phyloP scores from a whole-genome alignment of 2,888 invertebrate species.

The Anorthoa munda region DNA sequence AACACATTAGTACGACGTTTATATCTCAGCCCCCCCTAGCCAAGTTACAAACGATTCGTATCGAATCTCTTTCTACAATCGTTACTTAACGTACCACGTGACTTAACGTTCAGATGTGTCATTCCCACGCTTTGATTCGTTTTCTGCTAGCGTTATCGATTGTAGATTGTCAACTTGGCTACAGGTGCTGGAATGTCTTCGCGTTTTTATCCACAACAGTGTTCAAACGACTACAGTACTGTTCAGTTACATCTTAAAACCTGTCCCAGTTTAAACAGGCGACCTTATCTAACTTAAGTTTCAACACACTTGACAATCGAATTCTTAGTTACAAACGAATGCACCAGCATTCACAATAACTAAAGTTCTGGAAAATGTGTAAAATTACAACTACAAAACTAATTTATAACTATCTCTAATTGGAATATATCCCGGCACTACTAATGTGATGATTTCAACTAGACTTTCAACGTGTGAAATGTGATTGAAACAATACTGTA shows the following conservation, averaged over 20 bases:
- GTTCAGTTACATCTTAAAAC: constrained; percentile 17
- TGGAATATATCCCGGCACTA: constrained; percentile 60
- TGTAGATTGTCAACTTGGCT: too few species aligned
- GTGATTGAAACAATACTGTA: constrained; percentile 13
- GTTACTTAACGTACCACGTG: too few species aligned
- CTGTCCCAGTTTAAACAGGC: constrained; percentile 12
- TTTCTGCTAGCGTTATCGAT: too few species aligned
- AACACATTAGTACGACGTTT: background rate
- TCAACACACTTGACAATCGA: constrained; percentile 16
- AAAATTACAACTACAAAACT: constrained; percentile 52
- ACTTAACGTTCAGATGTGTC: too few species aligned
- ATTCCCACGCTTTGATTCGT: too few species aligned
- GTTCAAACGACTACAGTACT: constrained; percentile 29
- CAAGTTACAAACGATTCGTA: too few species aligned
- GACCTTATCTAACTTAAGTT: constrained; percentile 26
- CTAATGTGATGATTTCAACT: constrained; percentile 61
- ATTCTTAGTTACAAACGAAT: constrained; percentile 20
- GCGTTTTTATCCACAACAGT: constrained; percentile 18
- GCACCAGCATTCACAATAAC: constrained; percentile 13
- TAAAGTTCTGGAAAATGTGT: constrained; percentile 17
- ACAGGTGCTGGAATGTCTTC: background rate
- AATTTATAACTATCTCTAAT: constrained; percentile 55
- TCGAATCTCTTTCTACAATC: too few species aligned
- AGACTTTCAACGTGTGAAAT: constrained; percentile 39
- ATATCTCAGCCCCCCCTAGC: too few species aligned